These are phyloP conservation scores for Denticeps clupeoides DNA, from an alignment of 2,797 vertebrate genomes.

Conservation along the genomic window DNA sequence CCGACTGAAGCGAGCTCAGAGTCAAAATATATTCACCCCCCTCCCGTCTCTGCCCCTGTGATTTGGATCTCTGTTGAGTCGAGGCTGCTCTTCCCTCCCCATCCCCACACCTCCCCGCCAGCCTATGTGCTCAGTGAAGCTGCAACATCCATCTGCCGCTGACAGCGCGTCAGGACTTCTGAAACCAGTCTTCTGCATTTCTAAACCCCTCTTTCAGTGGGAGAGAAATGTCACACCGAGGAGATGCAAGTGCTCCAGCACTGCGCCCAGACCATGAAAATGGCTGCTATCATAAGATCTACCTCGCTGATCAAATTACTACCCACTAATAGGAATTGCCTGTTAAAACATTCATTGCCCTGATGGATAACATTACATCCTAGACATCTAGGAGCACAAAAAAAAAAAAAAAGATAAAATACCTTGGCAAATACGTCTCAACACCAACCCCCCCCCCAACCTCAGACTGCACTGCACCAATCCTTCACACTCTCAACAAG, in stretches of 20 bases:
- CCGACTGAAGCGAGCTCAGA: slow-evolving; percentile 1
- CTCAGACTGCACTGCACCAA: background rate
- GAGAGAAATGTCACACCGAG: background rate
- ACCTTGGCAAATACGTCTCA: too few species aligned
- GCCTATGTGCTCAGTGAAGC: slow-evolving; percentile 28
- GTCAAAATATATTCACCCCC: background rate
- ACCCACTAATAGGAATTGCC: too few species aligned
- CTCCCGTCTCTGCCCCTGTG: slow-evolving; percentile 21
- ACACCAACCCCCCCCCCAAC: background rate
- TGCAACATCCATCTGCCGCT: slow-evolving; percentile 27
- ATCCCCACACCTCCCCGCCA: slow-evolving; percentile 9
- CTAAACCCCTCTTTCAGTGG: slow-evolving; percentile 19
- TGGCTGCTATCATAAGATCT: too few species aligned
- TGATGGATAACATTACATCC: background rate
- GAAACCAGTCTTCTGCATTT: slow-evolving; percentile 16
- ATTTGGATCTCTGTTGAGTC: slow-evolving; percentile 23
- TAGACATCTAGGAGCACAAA: background rate
- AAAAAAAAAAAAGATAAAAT: too few species aligned
- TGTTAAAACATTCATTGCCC: background rate
- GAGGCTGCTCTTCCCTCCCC: slow-evolving; percentile 10
- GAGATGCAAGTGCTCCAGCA: too few species aligned
- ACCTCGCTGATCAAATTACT: too few species aligned
- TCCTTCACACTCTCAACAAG: background rate
- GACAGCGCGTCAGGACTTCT: slow-evolving; percentile 23
- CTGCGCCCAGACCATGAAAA: too few species aligned